phyloP scores from a whole-genome alignment of 1,140 invertebrate genomes.

The Limonius californicus region DNA sequence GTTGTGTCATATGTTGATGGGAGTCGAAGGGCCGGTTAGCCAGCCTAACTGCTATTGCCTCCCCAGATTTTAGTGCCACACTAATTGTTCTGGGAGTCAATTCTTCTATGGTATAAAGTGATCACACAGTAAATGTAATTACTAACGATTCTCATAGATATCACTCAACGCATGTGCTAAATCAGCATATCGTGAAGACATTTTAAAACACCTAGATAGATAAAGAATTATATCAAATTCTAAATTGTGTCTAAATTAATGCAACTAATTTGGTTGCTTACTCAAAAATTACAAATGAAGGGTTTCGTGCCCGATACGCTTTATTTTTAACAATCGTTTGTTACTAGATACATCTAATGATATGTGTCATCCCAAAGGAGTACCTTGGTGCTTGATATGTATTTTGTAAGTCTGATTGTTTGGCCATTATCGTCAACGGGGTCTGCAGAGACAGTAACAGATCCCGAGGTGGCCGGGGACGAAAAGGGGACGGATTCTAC shows the following conservation, averaged over 20 bases:
- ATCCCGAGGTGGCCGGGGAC: not conserved
- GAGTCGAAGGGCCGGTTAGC: too few species aligned
- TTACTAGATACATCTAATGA: conserved; percentile 6
- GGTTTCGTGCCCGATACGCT: not conserved
- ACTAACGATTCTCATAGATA: not conserved
- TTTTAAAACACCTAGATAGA: conserved; percentile 11
- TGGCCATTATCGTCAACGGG: conserved; percentile 8
- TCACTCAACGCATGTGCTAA: conserved; percentile 7
- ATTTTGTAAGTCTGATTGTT: conserved; percentile 36
- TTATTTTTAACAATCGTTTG: not conserved
- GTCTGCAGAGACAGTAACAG: conserved; percentile 26
- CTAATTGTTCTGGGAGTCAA: conserved; percentile 41
- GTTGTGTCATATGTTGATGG: conserved; percentile 10
- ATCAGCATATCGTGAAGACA: conserved; percentile 4
- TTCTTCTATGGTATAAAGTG: not conserved
- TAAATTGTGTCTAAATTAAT: not conserved
- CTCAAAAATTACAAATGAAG: not conserved
- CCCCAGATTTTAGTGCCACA: conserved; percentile 32
- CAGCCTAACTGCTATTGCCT: not conserved
- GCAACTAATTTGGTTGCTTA: not conserved
- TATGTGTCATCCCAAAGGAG: conserved; percentile 24
- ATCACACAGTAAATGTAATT: conserved; percentile 1
- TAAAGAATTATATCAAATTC: conserved; percentile 8
- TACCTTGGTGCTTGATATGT: conserved; percentile 39
- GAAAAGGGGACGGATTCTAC: conserved; percentile 42